Percentiles rank a stretch among this genome's conserved stretches.
Evolutionary conservation across 2,888 invertebrate genomes (phyloP).

Genomic region (Danaus chrysippus): DNA sequence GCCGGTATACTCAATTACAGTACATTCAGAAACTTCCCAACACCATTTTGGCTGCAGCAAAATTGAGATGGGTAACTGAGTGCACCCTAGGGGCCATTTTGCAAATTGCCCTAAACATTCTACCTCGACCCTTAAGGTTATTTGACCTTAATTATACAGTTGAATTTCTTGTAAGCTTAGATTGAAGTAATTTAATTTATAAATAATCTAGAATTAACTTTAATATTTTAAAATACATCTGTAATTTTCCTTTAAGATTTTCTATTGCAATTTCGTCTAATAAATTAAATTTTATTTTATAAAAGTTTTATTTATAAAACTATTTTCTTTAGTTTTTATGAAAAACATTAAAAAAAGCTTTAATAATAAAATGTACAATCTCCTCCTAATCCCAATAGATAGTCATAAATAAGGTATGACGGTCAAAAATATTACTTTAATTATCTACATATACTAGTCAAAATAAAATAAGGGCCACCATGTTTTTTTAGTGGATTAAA

Average conservation of each 20-base stretch:
- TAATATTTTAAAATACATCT: neutral
- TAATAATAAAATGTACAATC: too few relatives aligned
- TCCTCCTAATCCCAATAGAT: too few relatives aligned
- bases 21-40: conserved; percentile 14
- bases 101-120: conserved; percentile 28
- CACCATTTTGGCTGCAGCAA: conserved; percentile 22
- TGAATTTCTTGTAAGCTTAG: conserved; percentile 8
- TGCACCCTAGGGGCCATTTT: conserved; percentile 27
- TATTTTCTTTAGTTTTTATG: too few relatives aligned
- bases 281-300: too few relatives aligned
- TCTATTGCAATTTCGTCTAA: neutral
- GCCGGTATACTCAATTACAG: conserved; percentile 22
- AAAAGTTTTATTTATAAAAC: too few relatives aligned
- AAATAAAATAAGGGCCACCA: too few relatives aligned
- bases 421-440: too few relatives aligned
- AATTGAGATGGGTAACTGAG: conserved; percentile 20
- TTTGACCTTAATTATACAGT: conserved; percentile 25
- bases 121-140: conserved; percentile 17
- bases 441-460: too few relatives aligned
- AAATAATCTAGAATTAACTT: neutral
- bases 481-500: too few relatives aligned
- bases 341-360: too few relatives aligned
- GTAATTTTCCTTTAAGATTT: neutral
- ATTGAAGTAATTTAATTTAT: neutral
- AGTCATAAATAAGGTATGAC: too few relatives aligned